Base-by-base conservation (phyloP, 1,140 invertebrate genomes). In the Drosophila truncata region DNA sequence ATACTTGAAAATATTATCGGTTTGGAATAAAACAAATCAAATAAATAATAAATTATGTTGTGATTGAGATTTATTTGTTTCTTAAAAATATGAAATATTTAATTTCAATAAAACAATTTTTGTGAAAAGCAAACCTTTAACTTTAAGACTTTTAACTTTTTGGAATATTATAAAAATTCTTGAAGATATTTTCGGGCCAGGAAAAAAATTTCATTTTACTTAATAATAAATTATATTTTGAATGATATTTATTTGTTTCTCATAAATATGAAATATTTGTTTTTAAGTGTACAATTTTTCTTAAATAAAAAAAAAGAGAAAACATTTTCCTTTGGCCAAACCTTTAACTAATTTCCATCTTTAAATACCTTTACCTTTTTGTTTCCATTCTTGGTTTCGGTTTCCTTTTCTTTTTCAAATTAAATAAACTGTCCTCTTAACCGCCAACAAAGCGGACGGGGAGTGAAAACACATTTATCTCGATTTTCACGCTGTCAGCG, bases 401-500 rank as follows among this genome's bases (percentile, higher is more conserved):
- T 59, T 70, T 61, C 37, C 60, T 65, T 65, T 72, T 55, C 29
- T 63, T 60, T 70, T 54, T 74, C 31, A 75, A 88, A 90, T 84
- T 67, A 84, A 84, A 83, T 84, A 86, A 76, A 82, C 83, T 88
- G 80, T 59, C 66, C 72, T 80, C 63, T 78, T 69, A 78, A 80
- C 80, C 64, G 70, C 49, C 61, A 16, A 55, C 41, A 60, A 57
- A 50, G 33, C 44, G 42, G 61, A 55, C 41, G 46, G 80, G 62
- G 64, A 72, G 62, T 77, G 64, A 78, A 78, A 78, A 84, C 69
- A 81, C 84, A 88, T 88, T 88, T 88, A 88, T 88, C 84, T 88
- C 86, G 84, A 90, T 88, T 88, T 88, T 84, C 85, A 88, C 84
- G 85, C 84, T 90, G 84, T 88, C 84, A 88, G 84, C 81, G 65